phyloP scores from a whole-genome alignment of 2,113 vertebrate species.

The Ammodramus savannarum region DNA sequence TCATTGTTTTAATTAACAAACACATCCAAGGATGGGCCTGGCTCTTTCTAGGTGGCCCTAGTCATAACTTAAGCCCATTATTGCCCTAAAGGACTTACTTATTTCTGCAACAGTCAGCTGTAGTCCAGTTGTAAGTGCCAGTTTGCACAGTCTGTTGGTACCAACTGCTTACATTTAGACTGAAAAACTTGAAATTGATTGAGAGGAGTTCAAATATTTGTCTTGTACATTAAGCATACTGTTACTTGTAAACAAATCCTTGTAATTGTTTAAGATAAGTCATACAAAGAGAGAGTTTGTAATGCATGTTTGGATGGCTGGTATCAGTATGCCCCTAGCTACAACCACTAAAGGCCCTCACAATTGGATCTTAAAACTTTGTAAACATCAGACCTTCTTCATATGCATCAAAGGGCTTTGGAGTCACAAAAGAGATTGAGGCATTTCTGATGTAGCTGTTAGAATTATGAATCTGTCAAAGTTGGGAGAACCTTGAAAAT shows the following conservation, averaged over 20 bases:
- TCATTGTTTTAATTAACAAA: background rate
- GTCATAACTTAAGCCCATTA: background rate
- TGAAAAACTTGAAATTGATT: background rate
- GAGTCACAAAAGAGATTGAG: background rate
- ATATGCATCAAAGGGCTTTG: background rate
- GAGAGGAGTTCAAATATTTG: background rate
- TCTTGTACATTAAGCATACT: background rate
- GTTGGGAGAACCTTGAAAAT: background rate
- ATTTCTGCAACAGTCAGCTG: background rate
- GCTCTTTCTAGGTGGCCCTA: background rate
- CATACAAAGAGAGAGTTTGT: background rate
- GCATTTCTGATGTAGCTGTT: background rate
- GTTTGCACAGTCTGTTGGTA: background rate
- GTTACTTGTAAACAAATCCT: background rate
- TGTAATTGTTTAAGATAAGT: background rate
- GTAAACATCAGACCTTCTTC: background rate
- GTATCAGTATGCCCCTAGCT: background rate
- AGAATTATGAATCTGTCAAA: background rate
- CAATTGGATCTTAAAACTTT: background rate
- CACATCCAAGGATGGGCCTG: background rate
- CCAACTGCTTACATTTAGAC: background rate
- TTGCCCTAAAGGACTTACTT: background rate
- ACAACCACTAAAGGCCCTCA: background rate
- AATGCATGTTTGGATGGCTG: background rate
- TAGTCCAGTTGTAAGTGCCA: background rate